Percentiles rank a stretch among this genome's conserved stretches.
phyloP scores from a whole-genome alignment of 2,797 vertebrate genomes.

The Malurus splendens region DNA sequence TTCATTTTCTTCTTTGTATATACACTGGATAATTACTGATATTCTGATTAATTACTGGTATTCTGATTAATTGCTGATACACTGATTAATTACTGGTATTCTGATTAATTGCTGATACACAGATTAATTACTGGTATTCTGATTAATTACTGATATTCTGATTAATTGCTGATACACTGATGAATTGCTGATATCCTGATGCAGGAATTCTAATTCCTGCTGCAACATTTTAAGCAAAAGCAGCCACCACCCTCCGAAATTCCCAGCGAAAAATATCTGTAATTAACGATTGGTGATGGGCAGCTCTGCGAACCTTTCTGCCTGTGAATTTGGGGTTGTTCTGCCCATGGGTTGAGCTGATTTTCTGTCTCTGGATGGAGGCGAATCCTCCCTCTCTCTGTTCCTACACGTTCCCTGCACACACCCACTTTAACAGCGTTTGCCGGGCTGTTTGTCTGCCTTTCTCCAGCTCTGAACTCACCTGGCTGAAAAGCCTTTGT shows the following conservation, averaged over 20 bases:
- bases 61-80: too few species aligned
- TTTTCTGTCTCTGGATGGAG: not conserved
- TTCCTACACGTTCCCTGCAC: not conserved
- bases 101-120: not conserved
- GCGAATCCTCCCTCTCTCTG: not conserved
- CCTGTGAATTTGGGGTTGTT: not conserved
- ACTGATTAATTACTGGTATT: not conserved
- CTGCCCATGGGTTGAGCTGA: not conserved
- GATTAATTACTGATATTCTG: not conserved
- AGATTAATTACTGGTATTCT: not conserved
- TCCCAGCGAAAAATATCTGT: not conserved
- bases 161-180: not conserved
- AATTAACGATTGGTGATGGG: not conserved
- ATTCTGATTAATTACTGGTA: not conserved
- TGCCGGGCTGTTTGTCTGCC: not conserved
- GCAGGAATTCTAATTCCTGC: not conserved
- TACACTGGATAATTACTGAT: not conserved
- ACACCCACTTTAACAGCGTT: not conserved
- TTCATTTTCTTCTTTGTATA: not conserved
- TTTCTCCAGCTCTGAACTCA: not conserved
- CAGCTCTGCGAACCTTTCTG: not conserved
- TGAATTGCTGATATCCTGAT: not conserved
- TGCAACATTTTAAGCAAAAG: not conserved
- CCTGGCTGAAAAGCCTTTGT: not conserved
- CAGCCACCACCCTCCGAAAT: rapidly evolving